Evolutionary conservation across 2,797 vertebrate species (phyloP).

Genomic region (Valencia hispanica): DNA sequence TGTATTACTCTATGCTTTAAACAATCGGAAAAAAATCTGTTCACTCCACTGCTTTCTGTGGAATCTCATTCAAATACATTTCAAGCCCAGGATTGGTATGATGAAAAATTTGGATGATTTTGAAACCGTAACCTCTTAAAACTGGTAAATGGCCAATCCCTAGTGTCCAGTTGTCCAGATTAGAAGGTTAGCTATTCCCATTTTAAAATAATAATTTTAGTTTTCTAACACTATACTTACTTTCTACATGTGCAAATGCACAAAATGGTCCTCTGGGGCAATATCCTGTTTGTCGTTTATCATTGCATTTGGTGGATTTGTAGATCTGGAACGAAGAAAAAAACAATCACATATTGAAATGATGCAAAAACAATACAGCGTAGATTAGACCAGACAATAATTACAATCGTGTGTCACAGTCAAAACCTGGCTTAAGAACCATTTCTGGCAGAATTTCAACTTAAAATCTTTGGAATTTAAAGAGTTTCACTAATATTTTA

Average conservation of each 20-base stretch:
- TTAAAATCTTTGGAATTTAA: neutral
- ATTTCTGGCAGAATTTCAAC: neutral
- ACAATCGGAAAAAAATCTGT: neutral
- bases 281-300: slow-evolving; percentile 92
- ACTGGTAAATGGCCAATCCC: neutral
- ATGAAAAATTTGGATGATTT: neutral
- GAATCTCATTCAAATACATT: neutral
- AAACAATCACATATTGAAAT: neutral
- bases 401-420: neutral
- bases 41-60: neutral
- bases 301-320: slow-evolving; percentile 95
- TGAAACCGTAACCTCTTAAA: neutral
- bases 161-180: neutral
- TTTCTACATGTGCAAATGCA: slow-evolving; percentile 92
- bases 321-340: slow-evolving; percentile 84
- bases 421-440: neutral
- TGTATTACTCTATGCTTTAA: neutral
- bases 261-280: slow-evolving; percentile 94
- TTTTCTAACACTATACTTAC: slow-evolving; percentile 76
- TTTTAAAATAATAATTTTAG: neutral
- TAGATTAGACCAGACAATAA: neutral
- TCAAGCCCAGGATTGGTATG: neutral
- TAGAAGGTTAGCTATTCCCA: neutral
- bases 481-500: neutral
- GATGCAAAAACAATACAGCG: neutral